These are phyloP conservation scores for Charadrius vociferus DNA, from an alignment of 2,113 vertebrate genomes.

Conservation along the genomic window DNA sequence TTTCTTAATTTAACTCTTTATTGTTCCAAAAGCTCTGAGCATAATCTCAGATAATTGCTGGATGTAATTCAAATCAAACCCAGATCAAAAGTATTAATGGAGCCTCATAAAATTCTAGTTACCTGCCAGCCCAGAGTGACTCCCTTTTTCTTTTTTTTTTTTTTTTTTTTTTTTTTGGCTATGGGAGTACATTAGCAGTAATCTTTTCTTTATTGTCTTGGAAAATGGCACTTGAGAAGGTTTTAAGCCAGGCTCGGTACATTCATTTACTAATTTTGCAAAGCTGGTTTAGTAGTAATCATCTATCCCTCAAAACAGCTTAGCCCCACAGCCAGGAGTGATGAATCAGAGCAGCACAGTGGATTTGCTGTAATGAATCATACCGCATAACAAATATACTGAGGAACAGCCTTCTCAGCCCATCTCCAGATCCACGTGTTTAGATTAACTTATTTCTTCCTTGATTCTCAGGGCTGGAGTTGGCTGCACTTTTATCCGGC, in stretches of 20 bases:
- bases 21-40: background rate
- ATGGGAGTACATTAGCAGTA: background rate
- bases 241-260: background rate
- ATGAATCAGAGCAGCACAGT: background rate
- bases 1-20: background rate
- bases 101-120: background rate
- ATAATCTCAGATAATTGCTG: background rate
- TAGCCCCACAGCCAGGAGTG: background rate
- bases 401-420: background rate
- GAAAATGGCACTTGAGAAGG: background rate
- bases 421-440: background rate
- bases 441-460: background rate
- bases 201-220: slow-evolving; percentile 34
- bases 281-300: background rate
- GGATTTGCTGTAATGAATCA: slow-evolving; percentile 6
- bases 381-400: background rate
- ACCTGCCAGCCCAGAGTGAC: background rate
- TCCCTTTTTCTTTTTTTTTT: background rate
- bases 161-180: background rate
- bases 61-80: background rate
- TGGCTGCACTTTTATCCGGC: background rate
- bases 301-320: background rate
- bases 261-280: background rate
- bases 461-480: background rate
- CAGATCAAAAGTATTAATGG: background rate